Percentiles rank a stretch among this genome's conserved stretches.
phyloP scores from a whole-genome alignment of 2,113 vertebrate species.

The Sinocyclocheilus anophthalmus region DNA sequence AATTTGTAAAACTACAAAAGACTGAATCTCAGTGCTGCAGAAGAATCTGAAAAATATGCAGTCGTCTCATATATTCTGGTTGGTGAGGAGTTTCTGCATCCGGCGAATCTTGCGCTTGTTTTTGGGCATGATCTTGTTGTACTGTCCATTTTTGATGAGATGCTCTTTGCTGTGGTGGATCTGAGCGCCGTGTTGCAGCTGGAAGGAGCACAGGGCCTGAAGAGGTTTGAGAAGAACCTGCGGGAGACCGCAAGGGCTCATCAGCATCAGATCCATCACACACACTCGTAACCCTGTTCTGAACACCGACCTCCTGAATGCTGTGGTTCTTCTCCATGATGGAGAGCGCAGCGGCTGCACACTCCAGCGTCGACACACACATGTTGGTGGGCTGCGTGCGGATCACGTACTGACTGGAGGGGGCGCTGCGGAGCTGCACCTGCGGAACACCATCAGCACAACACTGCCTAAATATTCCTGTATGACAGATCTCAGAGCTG shows the following conservation, averaged over 20 bases:
- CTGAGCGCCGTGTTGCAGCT: slow-evolving; percentile 94
- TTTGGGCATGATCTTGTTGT: slow-evolving; percentile 94
- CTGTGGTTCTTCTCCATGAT: slow-evolving; percentile 85
- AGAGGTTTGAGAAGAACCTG: slow-evolving; percentile 90
- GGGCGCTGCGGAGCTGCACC: slow-evolving; percentile 87
- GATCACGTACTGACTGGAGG: slow-evolving; percentile 96
- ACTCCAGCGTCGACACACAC: slow-evolving; percentile 95
- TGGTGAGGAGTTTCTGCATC: slow-evolving; percentile 86
- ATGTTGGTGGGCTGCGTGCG: slow-evolving; percentile 92
- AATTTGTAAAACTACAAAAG: background rate
- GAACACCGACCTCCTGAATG: slow-evolving; percentile 87
- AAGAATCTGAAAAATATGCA: background rate
- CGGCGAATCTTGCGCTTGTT: slow-evolving; percentile 97
- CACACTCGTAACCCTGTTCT: too few relatives aligned
- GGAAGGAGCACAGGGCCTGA: slow-evolving; percentile 93
- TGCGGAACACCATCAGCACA: slow-evolving; percentile 57
- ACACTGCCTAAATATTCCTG: too few relatives aligned
- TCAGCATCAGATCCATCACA: too few relatives aligned
- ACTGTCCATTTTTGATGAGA: slow-evolving; percentile 90
- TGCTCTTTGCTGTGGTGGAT: slow-evolving; percentile 97
- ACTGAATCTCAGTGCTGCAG: background rate
- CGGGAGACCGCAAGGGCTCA: slow-evolving; percentile 39
- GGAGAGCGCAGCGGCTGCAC: slow-evolving; percentile 87
- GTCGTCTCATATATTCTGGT: slow-evolving; percentile 81
- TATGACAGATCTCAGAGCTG: too few relatives aligned